Percentiles rank a stretch among this genome's conserved stretches.
Evolutionary conservation across 2,113 vertebrate genomes (phyloP).

Genomic region (Jaculus jaculus): DNA sequence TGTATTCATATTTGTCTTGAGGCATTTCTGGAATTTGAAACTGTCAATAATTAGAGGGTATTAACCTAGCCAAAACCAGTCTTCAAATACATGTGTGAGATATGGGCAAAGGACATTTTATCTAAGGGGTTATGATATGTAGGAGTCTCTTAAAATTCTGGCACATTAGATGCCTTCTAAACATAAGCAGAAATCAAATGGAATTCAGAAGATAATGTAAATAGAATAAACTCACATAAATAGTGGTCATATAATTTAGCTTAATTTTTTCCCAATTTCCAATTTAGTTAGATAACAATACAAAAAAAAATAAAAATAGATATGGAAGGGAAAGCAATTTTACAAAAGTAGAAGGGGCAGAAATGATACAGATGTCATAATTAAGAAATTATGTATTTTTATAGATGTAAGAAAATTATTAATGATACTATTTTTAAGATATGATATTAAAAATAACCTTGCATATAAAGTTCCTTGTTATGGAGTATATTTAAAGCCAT

Average conservation of each 20-base stretch:
- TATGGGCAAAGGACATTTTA: not conserved
- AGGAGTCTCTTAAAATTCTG: constrained; percentile 22
- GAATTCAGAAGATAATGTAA: not conserved
- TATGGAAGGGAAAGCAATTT: not conserved
- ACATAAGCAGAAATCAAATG: not conserved
- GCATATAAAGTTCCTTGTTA: not conserved
- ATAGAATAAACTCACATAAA: not conserved
- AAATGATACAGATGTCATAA: not conserved
- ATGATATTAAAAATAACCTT: not conserved
- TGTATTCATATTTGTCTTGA: not conserved
- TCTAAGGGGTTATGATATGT: not conserved
- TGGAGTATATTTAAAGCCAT: not conserved
- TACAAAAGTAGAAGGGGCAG: not conserved
- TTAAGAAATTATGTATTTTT: not conserved
- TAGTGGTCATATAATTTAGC: not conserved
- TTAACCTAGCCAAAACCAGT: not conserved
- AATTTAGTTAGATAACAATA: not conserved
- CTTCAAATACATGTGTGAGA: not conserved
- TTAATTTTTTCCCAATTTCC: not conserved
- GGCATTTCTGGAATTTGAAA: not conserved
- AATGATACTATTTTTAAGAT: not conserved
- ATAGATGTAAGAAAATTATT: not conserved
- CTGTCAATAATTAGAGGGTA: not conserved
- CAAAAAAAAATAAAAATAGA: not conserved
- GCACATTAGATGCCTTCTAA: not conserved